These are phyloP conservation scores for Seira musarum DNA, from an alignment of 2,888 invertebrate species.

Conservation along the genomic window DNA sequence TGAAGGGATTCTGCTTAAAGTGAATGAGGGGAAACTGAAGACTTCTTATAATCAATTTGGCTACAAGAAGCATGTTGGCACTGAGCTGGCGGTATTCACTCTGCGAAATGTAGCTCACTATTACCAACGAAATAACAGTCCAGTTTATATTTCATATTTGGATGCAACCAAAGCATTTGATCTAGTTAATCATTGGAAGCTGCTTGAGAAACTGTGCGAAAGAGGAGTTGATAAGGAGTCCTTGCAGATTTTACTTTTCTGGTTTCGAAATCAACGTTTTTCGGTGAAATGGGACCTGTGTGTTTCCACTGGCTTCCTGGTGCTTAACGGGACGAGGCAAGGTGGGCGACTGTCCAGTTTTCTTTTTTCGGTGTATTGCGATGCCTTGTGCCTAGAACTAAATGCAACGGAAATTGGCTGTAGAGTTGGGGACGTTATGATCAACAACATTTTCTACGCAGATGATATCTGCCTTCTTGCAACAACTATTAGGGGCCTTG, in stretches of 20 bases:
- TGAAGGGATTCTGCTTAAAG: constrained; percentile 4
- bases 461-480: constrained; percentile 34
- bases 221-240: not conserved
- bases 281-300: not conserved
- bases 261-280: constrained; percentile 26
- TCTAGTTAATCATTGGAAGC: not conserved
- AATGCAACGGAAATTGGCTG: not conserved
- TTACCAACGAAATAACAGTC: constrained; percentile 18
- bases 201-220: constrained; percentile 14
- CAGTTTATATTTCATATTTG: constrained; percentile 24
- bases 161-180: constrained; percentile 36
- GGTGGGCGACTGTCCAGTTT: constrained; percentile 11
- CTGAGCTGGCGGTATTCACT: constrained; percentile 28
- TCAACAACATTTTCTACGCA: constrained; percentile 22
- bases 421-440: not conserved
- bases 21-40: not conserved
- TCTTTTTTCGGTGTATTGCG: constrained; percentile 22
- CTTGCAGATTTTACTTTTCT: not conserved
- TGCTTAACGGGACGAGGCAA: constrained; percentile 17
- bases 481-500: no score
- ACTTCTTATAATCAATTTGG: constrained; percentile 30
- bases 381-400: constrained; percentile 15
- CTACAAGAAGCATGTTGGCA: constrained; percentile 28
- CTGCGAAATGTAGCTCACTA: constrained; percentile 28
- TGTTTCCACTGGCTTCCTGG: constrained; percentile 5